Evolutionary conservation across 2,113 vertebrate species (phyloP).

Genomic region (Nycticorax nycticorax): DNA sequence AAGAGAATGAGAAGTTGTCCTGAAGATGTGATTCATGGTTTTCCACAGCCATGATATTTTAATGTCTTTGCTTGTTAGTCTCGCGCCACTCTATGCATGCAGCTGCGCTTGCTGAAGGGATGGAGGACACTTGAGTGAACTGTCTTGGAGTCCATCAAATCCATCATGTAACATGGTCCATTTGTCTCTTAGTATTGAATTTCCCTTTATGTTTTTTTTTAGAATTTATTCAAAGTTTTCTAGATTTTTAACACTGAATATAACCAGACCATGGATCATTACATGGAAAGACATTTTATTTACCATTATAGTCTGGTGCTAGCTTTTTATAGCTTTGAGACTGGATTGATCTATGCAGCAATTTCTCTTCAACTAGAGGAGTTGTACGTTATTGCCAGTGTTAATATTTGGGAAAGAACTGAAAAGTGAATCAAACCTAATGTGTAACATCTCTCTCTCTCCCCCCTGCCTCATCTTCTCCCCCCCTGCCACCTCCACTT

Average conservation of each 20-base stretch:
- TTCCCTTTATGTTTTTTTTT: not conserved
- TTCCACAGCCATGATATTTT: not conserved
- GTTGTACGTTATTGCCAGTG: not conserved
- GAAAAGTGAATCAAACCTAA: not conserved
- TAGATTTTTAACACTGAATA: not conserved
- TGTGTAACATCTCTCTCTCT: not conserved
- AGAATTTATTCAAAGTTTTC: not conserved
- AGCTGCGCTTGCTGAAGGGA: not conserved
- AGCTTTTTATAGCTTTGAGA: not conserved
- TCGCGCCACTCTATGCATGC: fast-evolving
- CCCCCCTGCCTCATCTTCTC: fast-evolving
- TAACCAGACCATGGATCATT: not conserved
- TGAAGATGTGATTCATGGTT: not conserved
- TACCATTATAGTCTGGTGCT: not conserved
- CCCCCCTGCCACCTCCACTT: too few relatives aligned
- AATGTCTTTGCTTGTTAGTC: not conserved
- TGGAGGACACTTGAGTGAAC: not conserved
- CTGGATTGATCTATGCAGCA: not conserved
- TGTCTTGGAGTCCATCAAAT: not conserved
- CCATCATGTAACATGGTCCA: not conserved
- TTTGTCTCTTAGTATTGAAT: not conserved
- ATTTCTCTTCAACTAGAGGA: not conserved
- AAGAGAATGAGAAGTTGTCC: not conserved
- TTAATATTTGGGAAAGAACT: not conserved
- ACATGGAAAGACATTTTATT: not conserved